Evolutionary conservation across 2,888 invertebrate species (phyloP).

Genomic region (Morpho helenor): DNA sequence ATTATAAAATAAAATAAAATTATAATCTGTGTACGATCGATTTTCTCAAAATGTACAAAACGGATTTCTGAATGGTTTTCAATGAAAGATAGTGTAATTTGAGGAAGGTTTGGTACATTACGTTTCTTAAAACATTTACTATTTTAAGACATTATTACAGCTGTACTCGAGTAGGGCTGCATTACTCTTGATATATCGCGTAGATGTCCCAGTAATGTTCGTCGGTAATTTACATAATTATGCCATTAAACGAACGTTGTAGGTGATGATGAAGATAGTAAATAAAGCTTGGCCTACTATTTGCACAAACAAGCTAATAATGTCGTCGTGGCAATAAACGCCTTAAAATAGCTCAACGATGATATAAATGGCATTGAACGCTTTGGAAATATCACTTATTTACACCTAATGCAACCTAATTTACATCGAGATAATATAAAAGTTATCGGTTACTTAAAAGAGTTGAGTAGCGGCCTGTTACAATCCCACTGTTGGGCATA

Average conservation of each 20-base stretch:
- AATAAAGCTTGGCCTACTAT: slow-evolving; percentile 22
- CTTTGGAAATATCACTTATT: slow-evolving; percentile 10
- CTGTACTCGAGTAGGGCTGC: not conserved
- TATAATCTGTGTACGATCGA: too few relatives aligned
- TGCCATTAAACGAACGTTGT: slow-evolving; percentile 9
- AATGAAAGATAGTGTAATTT: too few relatives aligned
- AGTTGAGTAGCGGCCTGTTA: not conserved
- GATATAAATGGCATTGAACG: slow-evolving; percentile 16
- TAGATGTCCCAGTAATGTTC: not conserved
- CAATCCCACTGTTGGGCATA: too few relatives aligned
- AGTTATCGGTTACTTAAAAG: not conserved
- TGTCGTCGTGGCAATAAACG: slow-evolving; percentile 18
- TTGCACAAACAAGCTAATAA: slow-evolving; percentile 22
- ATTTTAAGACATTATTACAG: not conserved
- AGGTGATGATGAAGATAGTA: slow-evolving; percentile 14
- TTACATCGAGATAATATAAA: not conserved
- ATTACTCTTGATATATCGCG: not conserved
- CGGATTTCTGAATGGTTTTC: too few relatives aligned
- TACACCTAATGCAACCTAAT: not conserved
- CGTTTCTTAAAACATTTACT: not conserved
- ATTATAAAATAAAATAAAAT: too few relatives aligned
- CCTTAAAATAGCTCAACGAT: slow-evolving; percentile 20
- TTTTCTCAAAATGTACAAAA: too few relatives aligned
- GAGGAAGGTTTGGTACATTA: too few relatives aligned
- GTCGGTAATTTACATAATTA: slow-evolving; percentile 12